phyloP scores from a whole-genome alignment of 2,888 invertebrate genomes.

The Hirtodrosophila confusa region DNA sequence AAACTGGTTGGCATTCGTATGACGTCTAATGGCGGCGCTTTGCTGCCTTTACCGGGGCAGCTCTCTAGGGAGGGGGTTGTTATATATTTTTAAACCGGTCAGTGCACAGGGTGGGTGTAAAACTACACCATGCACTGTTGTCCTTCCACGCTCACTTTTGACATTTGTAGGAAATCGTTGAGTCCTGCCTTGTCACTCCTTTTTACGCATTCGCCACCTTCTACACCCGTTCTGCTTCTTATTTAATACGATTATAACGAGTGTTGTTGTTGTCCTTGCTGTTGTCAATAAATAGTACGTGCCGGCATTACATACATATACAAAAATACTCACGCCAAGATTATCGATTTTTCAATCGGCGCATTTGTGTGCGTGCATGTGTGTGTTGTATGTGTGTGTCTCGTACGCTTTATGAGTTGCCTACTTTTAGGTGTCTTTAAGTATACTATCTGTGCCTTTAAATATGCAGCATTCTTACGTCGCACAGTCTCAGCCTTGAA shows the following conservation, averaged over 20 bases:
- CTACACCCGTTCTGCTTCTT: conserved; percentile 1
- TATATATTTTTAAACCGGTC: conserved; percentile 33
- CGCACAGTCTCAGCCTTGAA: conserved; percentile 12
- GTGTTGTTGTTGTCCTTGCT: conserved; percentile 47
- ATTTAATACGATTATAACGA: conserved; percentile 7
- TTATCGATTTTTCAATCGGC: conserved; percentile 69
- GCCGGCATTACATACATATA: conserved; percentile 58
- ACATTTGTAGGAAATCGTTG: conserved; percentile 31
- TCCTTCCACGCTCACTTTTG: conserved; percentile 43
- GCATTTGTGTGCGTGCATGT: conserved; percentile 31
- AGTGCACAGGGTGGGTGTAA: conserved; percentile 28
- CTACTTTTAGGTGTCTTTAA: conserved; percentile 59
- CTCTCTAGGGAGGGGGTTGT: conserved; percentile 6
- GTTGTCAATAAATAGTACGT: conserved; percentile 48
- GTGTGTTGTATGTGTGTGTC: conserved; percentile 10
- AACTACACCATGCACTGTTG: conserved; percentile 30
- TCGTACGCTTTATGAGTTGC: conserved; percentile 31
- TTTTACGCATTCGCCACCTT: conserved; percentile 25
- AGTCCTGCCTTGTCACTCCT: conserved; percentile 25
- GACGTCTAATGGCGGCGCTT: conserved; percentile 67
- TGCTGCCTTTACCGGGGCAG: conserved; percentile 31
- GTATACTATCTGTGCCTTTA: conserved; percentile 33
- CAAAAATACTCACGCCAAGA: conserved; percentile 41
- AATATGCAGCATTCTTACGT: conserved; percentile 41
- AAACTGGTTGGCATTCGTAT: conserved; percentile 78